Base-by-base conservation (phyloP, 30 jellyfish, hydroid and myxozoan species). In the Hydractinia symbiolongicarpus region DNA sequence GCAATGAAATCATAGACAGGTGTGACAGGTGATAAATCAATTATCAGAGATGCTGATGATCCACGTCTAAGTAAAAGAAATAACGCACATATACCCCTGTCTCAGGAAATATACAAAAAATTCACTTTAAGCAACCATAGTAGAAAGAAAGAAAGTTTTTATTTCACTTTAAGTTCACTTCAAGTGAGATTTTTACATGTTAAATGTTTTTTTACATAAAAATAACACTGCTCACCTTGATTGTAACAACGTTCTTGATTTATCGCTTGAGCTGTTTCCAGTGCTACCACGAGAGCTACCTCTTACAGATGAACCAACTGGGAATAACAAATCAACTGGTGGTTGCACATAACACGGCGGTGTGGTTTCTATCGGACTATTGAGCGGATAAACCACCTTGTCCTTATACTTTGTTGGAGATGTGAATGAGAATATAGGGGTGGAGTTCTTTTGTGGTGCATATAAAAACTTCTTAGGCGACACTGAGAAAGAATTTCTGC, bases 21-120 rank as follows among this genome's bases (percentile, higher is more conserved):
- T 4, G 82, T 88, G 67, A 82, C 9, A 13, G 98, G 94, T 16
- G 90, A 82, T 67, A 86, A 67, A 62, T 86, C 96, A 61, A 91
- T 79, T 15, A 91, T 92, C 50, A 91, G 73, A n/a, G 98, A 91
- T 5, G 96, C 95, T 51, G 93, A 94, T 6, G 98, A 91, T 40
- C 98, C 98, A 55, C 95, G 93, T 30, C 98, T 91, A 77, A 3
- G 75, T 78, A 9, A 52, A 52, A 73, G n/a, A 54, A 78, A 77
- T 19, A 50, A 30, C 44, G 44, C 44, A 30, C 44, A 30, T 30
- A 30, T 30, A 30, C 2, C 44, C 44, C 44, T 30, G 44, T 2
- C 44, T 30, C 44, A 30, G 44, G 2, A 30, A 30, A 30, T 30
- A 30, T 30, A 30, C 2, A 30, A 30, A 30, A 30, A 30, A 30